Conservation (phyloP, 2,797 vertebrate species). For the Phoxinus dragarum region DNA sequence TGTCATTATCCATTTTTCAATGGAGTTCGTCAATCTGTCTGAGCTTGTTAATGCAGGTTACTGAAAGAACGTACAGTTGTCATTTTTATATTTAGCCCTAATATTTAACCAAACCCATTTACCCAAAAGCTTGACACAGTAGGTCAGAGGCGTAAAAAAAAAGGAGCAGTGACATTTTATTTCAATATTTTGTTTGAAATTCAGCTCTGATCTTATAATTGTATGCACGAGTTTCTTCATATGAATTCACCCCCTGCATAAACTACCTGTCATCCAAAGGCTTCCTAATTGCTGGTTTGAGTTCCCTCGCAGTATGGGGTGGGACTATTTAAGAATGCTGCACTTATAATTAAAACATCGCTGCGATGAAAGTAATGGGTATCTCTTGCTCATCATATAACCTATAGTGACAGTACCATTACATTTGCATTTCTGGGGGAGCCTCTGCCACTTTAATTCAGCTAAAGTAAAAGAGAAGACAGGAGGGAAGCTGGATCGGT, state of each 20-base stretch:
- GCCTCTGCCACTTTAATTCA: conserved; percentile 34
- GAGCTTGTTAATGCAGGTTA: not conserved
- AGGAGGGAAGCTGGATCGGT: not conserved
- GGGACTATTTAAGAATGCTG: conserved; percentile 78
- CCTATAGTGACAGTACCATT: conserved; percentile 74
- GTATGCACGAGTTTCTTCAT: conserved; percentile 52
- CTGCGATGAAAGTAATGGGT: conserved; percentile 77
- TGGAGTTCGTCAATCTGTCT: not conserved
- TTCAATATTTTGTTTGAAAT: conserved; percentile 33
- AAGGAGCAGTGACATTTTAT: conserved; percentile 38
- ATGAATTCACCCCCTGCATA: conserved; percentile 61
- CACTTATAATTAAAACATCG: conserved; percentile 84
- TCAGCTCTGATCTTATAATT: conserved; percentile 56
- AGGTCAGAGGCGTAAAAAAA: conserved; percentile 8
- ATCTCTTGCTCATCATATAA: conserved; percentile 73
- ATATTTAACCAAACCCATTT: conserved; percentile 1
- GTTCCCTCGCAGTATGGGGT: conserved; percentile 72
- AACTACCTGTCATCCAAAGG: conserved; percentile 73
- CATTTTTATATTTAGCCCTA: not conserved
- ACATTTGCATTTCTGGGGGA: conserved; percentile 65
- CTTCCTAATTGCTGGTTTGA: conserved; percentile 80
- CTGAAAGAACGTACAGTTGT: not conserved
- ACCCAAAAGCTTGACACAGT: not conserved
- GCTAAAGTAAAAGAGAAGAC: not conserved
- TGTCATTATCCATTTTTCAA: not conserved